Conservation (phyloP, 1,140 invertebrate species). For the Philopotamus ludificatus region DNA sequence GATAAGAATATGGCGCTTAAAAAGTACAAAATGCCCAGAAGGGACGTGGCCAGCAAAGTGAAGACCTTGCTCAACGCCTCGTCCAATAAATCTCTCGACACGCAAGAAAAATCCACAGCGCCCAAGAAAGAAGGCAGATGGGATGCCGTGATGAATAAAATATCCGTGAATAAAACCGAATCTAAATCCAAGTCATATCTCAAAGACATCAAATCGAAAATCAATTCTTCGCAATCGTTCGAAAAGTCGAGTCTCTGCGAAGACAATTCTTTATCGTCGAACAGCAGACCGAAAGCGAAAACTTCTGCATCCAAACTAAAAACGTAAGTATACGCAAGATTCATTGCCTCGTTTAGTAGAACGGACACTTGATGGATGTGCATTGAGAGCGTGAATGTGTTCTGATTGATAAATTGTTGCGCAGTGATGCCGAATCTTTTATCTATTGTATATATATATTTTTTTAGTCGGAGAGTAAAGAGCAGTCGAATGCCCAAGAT, state of each 20-base stretch:
- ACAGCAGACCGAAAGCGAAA: conserved; percentile 50
- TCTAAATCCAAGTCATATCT: conserved; percentile 64
- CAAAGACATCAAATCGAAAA: conserved; percentile 80
- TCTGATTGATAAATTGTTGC: no score
- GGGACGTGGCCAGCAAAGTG: conserved; percentile 71
- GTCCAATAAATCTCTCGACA: conserved; percentile 53
- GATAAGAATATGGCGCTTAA: conserved; percentile 60
- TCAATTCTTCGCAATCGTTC: conserved; percentile 52
- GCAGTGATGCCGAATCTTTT: no score
- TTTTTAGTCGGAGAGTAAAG: conserved; percentile 51
- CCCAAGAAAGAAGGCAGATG: conserved; percentile 61
- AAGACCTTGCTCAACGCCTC: conserved; percentile 64
- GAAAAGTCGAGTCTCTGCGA: conserved; percentile 29
- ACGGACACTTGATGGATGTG: no score
- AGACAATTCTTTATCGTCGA: conserved; percentile 27
- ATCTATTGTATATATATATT: neutral
- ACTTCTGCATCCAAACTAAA: conserved; percentile 50
- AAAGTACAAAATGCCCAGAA: conserved; percentile 74
- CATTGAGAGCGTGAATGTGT: no score
- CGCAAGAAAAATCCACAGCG: conserved; percentile 50
- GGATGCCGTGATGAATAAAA: conserved; percentile 81
- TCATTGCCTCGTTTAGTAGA: no score
- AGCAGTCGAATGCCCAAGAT: conserved; percentile 54
- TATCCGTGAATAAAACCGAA: conserved; percentile 69
- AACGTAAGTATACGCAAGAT: conserved; percentile 45